Percentiles rank a stretch among this genome's conserved stretches.
phyloP scores from a whole-genome alignment of 2,113 vertebrate genomes.

The Tragelaphus scriptus region DNA sequence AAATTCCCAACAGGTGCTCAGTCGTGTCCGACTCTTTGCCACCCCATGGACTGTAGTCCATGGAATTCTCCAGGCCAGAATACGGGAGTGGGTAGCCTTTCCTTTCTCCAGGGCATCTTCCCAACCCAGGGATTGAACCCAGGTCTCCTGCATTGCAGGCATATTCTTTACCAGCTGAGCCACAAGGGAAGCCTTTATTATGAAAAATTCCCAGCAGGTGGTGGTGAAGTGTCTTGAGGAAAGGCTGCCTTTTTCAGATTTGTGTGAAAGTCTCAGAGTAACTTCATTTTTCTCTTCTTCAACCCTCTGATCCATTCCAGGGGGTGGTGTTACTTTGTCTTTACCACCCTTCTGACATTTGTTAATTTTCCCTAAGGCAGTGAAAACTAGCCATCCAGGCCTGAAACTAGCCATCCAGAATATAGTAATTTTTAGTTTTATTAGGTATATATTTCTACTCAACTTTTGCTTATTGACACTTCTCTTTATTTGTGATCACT shows the following conservation, averaged over 20 bases:
- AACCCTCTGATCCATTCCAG: not conserved
- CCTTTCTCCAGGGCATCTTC: not conserved
- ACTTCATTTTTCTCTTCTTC: not conserved
- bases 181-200: not conserved
- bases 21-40: not conserved
- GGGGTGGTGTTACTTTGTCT: not conserved
- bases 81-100: not conserved
- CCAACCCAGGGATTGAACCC: not conserved
- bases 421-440: not conserved
- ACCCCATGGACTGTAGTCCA: not conserved
- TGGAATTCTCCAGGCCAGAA: not conserved
- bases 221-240: not conserved
- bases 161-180: not conserved
- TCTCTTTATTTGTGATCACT: not conserved
- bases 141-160: not conserved
- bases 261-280: not conserved
- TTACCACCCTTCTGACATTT: not conserved
- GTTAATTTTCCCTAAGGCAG: not conserved
- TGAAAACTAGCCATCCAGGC: not conserved
- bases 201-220: not conserved
- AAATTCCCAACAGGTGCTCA: not conserved
- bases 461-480: not conserved
- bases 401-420: not conserved
- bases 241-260: not conserved
- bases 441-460: not conserved